Evolutionary conservation across 1,140 invertebrate species (phyloP), one percentile per base, ranked within the genome.

Genomic region (Stegodyphus mimosarum): DNA sequence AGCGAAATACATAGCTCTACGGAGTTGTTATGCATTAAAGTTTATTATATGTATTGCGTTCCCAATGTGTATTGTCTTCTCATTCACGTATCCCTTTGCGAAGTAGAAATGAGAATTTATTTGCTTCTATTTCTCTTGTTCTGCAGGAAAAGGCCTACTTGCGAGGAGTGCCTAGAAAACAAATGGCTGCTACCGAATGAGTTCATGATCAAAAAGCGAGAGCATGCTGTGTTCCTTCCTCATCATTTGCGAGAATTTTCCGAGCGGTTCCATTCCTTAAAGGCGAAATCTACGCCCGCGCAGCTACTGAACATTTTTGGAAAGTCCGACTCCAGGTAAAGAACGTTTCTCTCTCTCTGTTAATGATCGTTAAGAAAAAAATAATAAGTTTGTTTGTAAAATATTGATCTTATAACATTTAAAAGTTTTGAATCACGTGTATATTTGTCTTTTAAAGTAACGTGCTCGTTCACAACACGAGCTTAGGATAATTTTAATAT

Each of bases 101-200:
- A 15, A 60, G 1, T 9, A 9, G 55, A 11, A 11, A 2, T 2
- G 55, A 60, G 9, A 11, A 15, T 15, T 15, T 15, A 5, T 4
- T 60, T 11, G 5, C 55, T 60, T 15, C 15, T 60, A 60, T 60
- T 11, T 6, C 17, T 2, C 6, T 49, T 11, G 6, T 6, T 76
- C 10, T 92, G 92, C 88, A 98, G 96, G 87, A 98, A 98, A 93
- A 92, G 98, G 89, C 96, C 97, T 79, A 93, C 94, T 70, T 94
- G 95, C 0, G 97, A 99, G 89, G 97, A 99, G 90, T 98, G 96
- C 88, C 93, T 96, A 88, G 96, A 99, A 89, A 96, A 99, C 90
- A 94, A 97, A 90, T 99, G 98, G 97, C 91, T 99, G 17, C 92
- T 95, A 84, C 94, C 95, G 4, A 95, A 95, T 2, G 96, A 98